These are phyloP conservation scores for Phymanthus crucifer DNA, from an alignment of 92 coral and sea anemone species.

Conservation along the genomic window DNA sequence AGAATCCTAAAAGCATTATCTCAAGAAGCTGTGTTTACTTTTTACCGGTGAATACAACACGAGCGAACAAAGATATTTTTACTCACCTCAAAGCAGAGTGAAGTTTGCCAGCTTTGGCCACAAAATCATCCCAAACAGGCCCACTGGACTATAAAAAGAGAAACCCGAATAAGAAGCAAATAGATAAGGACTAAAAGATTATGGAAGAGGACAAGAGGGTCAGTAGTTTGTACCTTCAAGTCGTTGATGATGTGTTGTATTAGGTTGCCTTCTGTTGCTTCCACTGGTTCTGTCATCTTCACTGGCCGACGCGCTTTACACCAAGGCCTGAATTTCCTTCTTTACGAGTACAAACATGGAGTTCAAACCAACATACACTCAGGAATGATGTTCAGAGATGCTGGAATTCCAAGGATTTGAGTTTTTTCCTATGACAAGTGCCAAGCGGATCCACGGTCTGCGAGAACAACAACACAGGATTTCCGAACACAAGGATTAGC, in stretches of 20 bases:
- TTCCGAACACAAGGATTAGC: slow-evolving; percentile 42
- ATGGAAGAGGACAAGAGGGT: slow-evolving; percentile 17
- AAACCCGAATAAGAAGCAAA: slow-evolving; percentile 9
- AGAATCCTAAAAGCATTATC: neutral
- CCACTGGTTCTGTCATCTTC: slow-evolving; percentile 38
- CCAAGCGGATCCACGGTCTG: slow-evolving; percentile 38
- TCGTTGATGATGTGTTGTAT: slow-evolving; percentile 94
- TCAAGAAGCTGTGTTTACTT: neutral
- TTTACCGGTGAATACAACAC: neutral
- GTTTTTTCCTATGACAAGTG: neutral
- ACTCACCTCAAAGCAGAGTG: slow-evolving; percentile 93
- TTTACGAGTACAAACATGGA: slow-evolving; percentile 12
- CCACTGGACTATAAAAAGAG: slow-evolving; percentile 73
- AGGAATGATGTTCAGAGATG: neutral
- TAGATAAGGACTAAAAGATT: slow-evolving; percentile 13
- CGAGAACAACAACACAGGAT: slow-evolving; percentile 21
- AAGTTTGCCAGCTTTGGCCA: slow-evolving; percentile 87
- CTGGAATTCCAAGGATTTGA: slow-evolving; percentile 12
- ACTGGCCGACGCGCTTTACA: slow-evolving; percentile 19
- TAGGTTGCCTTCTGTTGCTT: slow-evolving; percentile 80
- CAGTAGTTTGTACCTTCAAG: slow-evolving; percentile 75
- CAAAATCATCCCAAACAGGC: slow-evolving; percentile 99
- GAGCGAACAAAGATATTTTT: neutral
- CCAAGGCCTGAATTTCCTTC: slow-evolving; percentile 2
- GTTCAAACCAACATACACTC: neutral